Evolutionary conservation across 2,797 vertebrate genomes (phyloP).

Genomic region (Aldrovandia affinis): DNA sequence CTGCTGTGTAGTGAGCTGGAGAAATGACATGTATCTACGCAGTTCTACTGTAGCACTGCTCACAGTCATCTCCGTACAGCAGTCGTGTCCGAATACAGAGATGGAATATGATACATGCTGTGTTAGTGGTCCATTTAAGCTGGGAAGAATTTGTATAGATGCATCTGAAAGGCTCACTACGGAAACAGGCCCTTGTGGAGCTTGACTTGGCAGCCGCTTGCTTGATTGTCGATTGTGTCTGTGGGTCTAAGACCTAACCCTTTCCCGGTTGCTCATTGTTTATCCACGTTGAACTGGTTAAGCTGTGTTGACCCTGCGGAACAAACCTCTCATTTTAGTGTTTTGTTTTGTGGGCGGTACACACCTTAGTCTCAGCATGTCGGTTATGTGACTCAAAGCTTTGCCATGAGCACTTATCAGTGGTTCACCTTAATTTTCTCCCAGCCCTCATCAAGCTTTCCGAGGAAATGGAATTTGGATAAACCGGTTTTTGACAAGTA

Average conservation of each 20-base stretch:
- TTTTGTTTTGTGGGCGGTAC: not conserved
- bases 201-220: not conserved
- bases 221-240: slow-evolving; percentile 1
- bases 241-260: not conserved
- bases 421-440: not conserved
- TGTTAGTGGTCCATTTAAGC: slow-evolving; percentile 11
- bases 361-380: not conserved
- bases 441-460: not conserved
- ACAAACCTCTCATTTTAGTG: not conserved
- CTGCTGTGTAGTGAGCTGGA: not conserved
- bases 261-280: slow-evolving; percentile 16
- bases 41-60: not conserved
- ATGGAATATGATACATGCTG: not conserved
- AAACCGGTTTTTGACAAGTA: not conserved
- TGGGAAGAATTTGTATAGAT: not conserved
- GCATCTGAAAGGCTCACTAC: not conserved
- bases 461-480: not conserved
- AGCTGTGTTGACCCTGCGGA: not conserved
- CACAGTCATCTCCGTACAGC: not conserved
- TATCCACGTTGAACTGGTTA: not conserved
- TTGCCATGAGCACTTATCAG: not conserved
- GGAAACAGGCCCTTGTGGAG: slow-evolving; percentile 11
- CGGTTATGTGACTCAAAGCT: not conserved
- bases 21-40: not conserved
- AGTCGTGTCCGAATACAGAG: not conserved